Percentiles rank a stretch among this genome's conserved stretches.
These are phyloP conservation scores for Ceratosolen fusciceps DNA, from an alignment of 1,140 invertebrate genomes.

Conservation along the genomic window DNA sequence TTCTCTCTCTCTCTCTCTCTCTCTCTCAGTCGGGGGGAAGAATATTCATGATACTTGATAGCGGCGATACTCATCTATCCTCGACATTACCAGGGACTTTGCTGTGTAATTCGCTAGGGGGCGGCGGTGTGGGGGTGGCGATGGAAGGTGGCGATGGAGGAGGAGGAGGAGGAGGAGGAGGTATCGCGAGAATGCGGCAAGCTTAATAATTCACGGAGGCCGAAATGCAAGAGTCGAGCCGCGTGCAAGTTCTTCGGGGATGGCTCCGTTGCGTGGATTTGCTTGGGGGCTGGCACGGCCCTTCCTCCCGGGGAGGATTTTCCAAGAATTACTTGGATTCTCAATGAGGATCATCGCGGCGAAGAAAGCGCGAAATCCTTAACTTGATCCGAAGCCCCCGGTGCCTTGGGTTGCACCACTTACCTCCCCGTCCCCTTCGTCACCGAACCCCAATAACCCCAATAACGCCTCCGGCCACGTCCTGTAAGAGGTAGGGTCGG, in stretches of 20 bases:
- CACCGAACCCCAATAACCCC: too few relatives aligned
- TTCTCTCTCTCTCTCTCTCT: too few relatives aligned
- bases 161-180: too few relatives aligned
- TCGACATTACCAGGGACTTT: background rate
- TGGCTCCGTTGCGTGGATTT: background rate
- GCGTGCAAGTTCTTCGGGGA: background rate
- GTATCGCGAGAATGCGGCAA: background rate
- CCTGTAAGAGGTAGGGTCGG: too few relatives aligned
- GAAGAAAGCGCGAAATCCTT: slow-evolving; percentile 5
- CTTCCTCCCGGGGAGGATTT: background rate
- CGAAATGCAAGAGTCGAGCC: background rate
- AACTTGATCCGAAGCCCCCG: background rate
- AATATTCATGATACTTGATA: background rate
- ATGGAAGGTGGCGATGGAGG: too few relatives aligned
- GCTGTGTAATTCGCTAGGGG: too few relatives aligned
- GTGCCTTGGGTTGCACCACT: too few relatives aligned
- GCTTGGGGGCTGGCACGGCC: background rate
- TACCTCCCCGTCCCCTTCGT: too few relatives aligned
- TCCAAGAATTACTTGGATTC: background rate
- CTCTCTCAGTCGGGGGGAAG: too few relatives aligned
- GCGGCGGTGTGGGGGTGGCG: background rate
- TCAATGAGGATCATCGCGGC: background rate
- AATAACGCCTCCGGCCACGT: too few relatives aligned
- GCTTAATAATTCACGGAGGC: background rate
- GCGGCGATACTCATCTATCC: background rate